Evolutionary conservation across 2,888 invertebrate species (phyloP).

Genomic region (Blera fallax): DNA sequence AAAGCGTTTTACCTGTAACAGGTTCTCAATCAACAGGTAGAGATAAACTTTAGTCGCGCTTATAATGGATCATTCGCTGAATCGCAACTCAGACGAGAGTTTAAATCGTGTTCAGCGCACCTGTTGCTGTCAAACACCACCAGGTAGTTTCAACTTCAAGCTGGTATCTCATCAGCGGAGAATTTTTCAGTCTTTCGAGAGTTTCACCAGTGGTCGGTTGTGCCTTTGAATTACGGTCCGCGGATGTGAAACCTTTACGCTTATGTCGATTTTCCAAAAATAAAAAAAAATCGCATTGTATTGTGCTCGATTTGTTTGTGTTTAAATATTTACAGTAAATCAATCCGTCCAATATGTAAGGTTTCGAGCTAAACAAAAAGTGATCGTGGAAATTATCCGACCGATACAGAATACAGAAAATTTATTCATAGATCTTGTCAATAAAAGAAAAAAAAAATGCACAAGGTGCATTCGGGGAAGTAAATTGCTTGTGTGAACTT

Average conservation of each 20-base stretch:
- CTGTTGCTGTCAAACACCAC: slow-evolving; percentile 25
- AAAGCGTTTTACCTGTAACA: not conserved
- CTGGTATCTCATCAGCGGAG: slow-evolving; percentile 21
- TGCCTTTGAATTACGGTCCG: slow-evolving; percentile 28
- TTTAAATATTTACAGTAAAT: not conserved
- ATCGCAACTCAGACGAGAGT: slow-evolving; percentile 52
- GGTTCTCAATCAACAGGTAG: slow-evolving; percentile 9
- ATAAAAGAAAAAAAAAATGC: not conserved
- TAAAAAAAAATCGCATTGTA: not conserved
- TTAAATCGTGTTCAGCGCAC: slow-evolving; percentile 45
- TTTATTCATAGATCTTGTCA: not conserved
- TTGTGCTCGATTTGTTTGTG: not conserved
- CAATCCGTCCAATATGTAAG: not conserved
- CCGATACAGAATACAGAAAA: not conserved
- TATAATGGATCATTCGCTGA: slow-evolving; percentile 55
- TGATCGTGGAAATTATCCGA: slow-evolving; percentile 11
- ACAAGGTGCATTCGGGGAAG: slow-evolving; percentile 12
- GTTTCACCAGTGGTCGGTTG: slow-evolving; percentile 65
- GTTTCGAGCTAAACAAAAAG: not conserved
- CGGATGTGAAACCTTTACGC: slow-evolving; percentile 38
- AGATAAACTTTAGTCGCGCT: not conserved
- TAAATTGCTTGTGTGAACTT: slow-evolving; percentile 8
- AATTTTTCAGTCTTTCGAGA: slow-evolving; percentile 47
- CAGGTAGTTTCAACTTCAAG: slow-evolving; percentile 51
- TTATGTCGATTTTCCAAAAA: slow-evolving; percentile 20